Conservation (phyloP, 2,888 invertebrate species). For the Protonemura montana region DNA sequence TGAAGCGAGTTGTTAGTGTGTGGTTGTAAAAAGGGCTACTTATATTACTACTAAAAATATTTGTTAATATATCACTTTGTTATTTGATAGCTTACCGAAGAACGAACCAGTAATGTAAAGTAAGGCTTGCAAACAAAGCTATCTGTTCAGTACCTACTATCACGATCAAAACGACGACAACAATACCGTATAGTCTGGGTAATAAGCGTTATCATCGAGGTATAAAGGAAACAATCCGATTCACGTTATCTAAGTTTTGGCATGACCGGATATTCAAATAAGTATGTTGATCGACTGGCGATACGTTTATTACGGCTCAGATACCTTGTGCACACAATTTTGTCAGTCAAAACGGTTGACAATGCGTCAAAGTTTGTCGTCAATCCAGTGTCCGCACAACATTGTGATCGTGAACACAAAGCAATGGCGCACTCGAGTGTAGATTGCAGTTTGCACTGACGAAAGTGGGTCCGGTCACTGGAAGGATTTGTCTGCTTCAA, state of each 20-base stretch:
- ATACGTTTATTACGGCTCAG: background rate
- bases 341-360: background rate
- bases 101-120: no score
- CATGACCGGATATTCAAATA: background rate
- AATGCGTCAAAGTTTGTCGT: background rate
- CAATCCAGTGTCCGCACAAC: background rate
- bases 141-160: no score
- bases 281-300: background rate
- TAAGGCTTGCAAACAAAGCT: no score
- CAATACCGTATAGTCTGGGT: no score
- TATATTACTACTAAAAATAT: no score
- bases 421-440: background rate
- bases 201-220: no score
- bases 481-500: no score
- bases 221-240: background rate
- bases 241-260: background rate
- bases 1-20: no score
- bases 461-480: background rate
- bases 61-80: no score
- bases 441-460: conserved; percentile 18
- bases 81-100: no score
- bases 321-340: background rate
- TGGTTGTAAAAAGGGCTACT: no score
- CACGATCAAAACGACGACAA: no score
- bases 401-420: background rate